Evolutionary conservation across 2,113 vertebrate species (phyloP).

Genomic region (Scartelaos histophorus): DNA sequence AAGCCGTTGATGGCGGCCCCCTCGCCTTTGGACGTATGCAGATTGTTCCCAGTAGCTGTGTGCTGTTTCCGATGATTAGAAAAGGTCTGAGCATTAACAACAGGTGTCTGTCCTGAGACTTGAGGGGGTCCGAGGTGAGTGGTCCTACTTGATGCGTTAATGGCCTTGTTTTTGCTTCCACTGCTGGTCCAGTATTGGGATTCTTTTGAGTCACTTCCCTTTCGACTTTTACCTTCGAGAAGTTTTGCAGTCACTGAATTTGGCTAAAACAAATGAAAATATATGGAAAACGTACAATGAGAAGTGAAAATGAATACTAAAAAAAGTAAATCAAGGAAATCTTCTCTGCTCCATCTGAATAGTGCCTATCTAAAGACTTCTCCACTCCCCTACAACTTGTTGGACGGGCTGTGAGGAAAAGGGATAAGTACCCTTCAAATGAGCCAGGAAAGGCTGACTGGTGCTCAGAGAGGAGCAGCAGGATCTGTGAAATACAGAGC

Average conservation of each 20-base stretch:
- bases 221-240: constrained; percentile 77
- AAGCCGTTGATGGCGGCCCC: constrained; percentile 37
- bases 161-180: constrained; percentile 65
- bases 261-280: constrained; percentile 74
- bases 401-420: constrained; percentile 45
- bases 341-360: constrained; percentile 47
- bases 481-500: constrained; percentile 25
- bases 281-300: constrained; percentile 30
- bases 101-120: constrained; percentile 76
- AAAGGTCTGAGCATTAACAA: constrained; percentile 78
- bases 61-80: constrained; percentile 53
- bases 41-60: constrained; percentile 66
- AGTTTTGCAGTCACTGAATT: constrained; percentile 82
- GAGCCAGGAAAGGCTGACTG: constrained; percentile 49
- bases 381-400: constrained; percentile 67
- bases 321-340: constrained; percentile 28
- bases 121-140: constrained; percentile 72
- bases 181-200: constrained; percentile 73
- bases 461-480: constrained; percentile 53
- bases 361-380: constrained; percentile 52
- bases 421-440: constrained; percentile 54
- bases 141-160: constrained; percentile 62
- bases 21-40: constrained; percentile 63
- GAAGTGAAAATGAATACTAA: constrained; percentile 21
- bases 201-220: constrained; percentile 79